phyloP scores from a whole-genome alignment of 1,140 invertebrate genomes.

The Calephelis virginiensis region DNA sequence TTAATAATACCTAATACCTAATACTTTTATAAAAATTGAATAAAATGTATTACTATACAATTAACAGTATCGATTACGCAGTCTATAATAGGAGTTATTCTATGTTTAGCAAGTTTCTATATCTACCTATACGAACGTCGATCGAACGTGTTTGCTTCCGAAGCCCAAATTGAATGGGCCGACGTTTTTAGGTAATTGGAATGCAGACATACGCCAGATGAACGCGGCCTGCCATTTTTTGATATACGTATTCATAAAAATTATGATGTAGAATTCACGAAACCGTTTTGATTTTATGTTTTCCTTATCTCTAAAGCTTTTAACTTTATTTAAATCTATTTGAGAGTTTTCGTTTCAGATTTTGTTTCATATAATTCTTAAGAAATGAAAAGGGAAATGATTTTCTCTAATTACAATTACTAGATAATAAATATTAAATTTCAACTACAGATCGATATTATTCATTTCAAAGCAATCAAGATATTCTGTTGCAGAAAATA shows the following conservation, averaged over 20 bases:
- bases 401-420: no score
- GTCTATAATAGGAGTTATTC: not conserved
- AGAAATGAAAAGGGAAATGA: no score
- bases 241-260: slow-evolving; percentile 14
- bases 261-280: not conserved
- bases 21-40: no score
- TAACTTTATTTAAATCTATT: slow-evolving; percentile 4
- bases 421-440: no score
- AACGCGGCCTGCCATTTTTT: slow-evolving; percentile 23
- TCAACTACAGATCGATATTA: no score
- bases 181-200: slow-evolving; percentile 40
- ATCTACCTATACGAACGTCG: slow-evolving; percentile 8
- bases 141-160: slow-evolving; percentile 31
- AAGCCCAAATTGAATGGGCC: slow-evolving; percentile 36
- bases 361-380: no score
- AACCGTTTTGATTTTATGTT: not conserved
- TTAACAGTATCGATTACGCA: not conserved
- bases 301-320: slow-evolving; percentile 2
- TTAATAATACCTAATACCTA: no score
- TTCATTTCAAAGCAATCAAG: no score
- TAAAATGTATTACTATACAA: no score
- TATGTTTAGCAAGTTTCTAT: slow-evolving; percentile 12
- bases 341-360: not conserved
- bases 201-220: slow-evolving; percentile 24
- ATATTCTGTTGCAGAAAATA: no score